phyloP scores from a whole-genome alignment of 2,888 invertebrate genomes.

The Papilio demoleus region DNA sequence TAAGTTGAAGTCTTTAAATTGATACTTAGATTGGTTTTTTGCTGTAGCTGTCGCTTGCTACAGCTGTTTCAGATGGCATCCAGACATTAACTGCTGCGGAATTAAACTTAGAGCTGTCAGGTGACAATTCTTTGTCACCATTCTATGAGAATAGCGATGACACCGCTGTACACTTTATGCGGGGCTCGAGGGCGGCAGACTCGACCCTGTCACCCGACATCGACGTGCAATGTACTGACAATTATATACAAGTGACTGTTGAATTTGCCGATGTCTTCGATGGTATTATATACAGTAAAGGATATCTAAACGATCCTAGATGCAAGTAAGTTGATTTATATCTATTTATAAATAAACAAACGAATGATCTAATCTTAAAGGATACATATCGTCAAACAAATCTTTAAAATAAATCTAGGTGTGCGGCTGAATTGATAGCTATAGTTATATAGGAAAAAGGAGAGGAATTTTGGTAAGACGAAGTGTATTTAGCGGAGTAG shows the following conservation, averaged over 20 bases:
- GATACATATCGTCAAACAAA: too few species aligned
- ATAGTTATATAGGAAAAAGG: neutral
- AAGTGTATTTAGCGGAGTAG: too few species aligned
- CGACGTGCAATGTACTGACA: conserved; percentile 84
- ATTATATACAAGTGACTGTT: conserved; percentile 85
- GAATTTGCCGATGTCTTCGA: conserved; percentile 86
- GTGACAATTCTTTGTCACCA: conserved; percentile 69
- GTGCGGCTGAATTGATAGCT: neutral
- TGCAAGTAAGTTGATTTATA: conserved; percentile 83
- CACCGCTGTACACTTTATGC: conserved; percentile 72
- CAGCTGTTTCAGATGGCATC: conserved; percentile 77
- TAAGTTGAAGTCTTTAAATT: too few species aligned
- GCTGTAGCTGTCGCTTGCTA: conserved; percentile 79
- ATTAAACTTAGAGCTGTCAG: conserved; percentile 71
- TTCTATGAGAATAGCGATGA: conserved; percentile 72
- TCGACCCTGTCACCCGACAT: conserved; percentile 78
- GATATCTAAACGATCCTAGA: conserved; percentile 85
- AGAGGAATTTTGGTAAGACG: too few species aligned
- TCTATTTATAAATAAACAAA: too few species aligned
- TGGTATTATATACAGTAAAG: conserved; percentile 89
- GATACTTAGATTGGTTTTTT: conserved; percentile 4
- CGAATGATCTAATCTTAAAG: neutral
- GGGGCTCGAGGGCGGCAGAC: conserved; percentile 80
- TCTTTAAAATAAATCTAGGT: too few species aligned
- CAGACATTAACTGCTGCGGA: conserved; percentile 73